A percentile compares a stretch with the other conserved stretches of the same genome.
phyloP scores from a whole-genome alignment of 2,888 invertebrate species.

The Oscheius myriophilus region DNA sequence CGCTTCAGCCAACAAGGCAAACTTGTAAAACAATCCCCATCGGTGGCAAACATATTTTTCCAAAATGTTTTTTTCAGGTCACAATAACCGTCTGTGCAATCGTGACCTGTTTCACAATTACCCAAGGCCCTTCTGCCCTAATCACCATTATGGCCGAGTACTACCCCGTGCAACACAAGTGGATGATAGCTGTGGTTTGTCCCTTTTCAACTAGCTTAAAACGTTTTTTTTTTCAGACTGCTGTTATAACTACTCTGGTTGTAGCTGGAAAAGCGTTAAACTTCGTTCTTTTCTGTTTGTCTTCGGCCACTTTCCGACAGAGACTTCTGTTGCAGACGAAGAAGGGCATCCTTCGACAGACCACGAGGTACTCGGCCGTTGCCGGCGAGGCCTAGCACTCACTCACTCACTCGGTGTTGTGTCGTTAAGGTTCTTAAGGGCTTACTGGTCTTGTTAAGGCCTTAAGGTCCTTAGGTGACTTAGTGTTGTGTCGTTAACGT shows the following conservation, averaged over 20 bases:
- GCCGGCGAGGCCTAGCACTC: conserved; percentile 10
- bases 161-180: conserved; percentile 33
- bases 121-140: conserved; percentile 61
- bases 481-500: neutral
- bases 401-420: neutral
- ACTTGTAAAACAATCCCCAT: too few species aligned
- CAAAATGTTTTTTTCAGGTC: conserved; percentile 34
- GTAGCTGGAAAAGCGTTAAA: conserved; percentile 65
- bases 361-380: conserved; percentile 53
- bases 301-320: conserved; percentile 61
- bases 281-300: conserved; percentile 66
- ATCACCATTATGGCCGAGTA: conserved; percentile 44
- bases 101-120: conserved; percentile 66
- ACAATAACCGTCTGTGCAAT: conserved; percentile 66
- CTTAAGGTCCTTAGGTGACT: neutral
- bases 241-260: conserved; percentile 59
- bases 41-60: too few species aligned
- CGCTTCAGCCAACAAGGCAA: too few species aligned
- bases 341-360: conserved; percentile 47
- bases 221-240: conserved; percentile 29
- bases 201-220: neutral
- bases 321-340: conserved; percentile 60
- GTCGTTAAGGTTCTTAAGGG: neutral
- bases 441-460: too few species aligned
- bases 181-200: conserved; percentile 41